Evolutionary conservation across 2,888 invertebrate genomes (phyloP), one percentile per base, ranked within the genome.

Genomic region (Adelognathus sp.): DNA sequence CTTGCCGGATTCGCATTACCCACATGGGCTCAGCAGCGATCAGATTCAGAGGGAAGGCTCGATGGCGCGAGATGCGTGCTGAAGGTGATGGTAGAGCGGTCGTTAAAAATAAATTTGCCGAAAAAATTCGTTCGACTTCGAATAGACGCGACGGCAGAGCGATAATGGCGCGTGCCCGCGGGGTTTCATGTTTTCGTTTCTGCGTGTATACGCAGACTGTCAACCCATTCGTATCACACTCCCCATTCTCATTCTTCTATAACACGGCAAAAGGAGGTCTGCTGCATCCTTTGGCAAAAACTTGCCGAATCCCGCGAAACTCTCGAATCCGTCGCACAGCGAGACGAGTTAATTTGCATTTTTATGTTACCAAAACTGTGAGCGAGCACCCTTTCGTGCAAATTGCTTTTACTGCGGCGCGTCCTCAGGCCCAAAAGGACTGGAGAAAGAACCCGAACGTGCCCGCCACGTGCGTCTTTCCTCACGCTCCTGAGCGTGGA

Each of bases 51-150:
- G 18, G 31, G n/a, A 54, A 21, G 27, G 36, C n/a, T 36, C 36
- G 46, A 41, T 52, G 11, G 60, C 18, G 36, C 50, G 60, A 33
- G 56, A 72, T 79, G 66, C 75, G 75, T 79, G 75, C 73, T 66
- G 63, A 85, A 81, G 83, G 78, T 79, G 82, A 77, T 79, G 71
- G 76, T 77, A 74, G 76, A 81, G 81, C 72, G 83, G 83, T 85
- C 87, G 85, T 88, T 88, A 87, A 88, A 88, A 88, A 84, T 80
- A 82, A 85, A 88, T 88, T 88, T 87, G 83, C 82, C 84, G n/a
- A n/a, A 74, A 80, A 81, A 83, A 82, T 85, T 83, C 81, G 74
- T 80, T 79, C 72, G 63, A 77, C 77, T 77, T 61, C 33, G 69
- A 54, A 66, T 81, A 72, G 79, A 63, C 60, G n/a, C n/a, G 69